Base-by-base conservation (phyloP, 2,888 invertebrate species). In the Laspeyria flexula region DNA sequence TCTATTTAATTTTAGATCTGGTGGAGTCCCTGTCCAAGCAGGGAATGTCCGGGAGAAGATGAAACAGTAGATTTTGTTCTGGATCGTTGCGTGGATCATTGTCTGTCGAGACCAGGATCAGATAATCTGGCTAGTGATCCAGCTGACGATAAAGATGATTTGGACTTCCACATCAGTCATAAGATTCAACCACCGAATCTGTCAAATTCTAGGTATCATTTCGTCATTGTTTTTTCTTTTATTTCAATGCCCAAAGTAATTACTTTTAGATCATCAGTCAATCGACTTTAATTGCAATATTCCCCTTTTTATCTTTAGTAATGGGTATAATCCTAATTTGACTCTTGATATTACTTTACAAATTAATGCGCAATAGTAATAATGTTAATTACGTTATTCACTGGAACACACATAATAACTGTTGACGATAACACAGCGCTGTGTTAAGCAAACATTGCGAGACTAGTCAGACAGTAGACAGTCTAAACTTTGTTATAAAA, bases 21-120 rank as follows among this genome's bases (percentile, higher is more conserved):
- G 96, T 96, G 96, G 96, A 96, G 96, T 74, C 96, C 96, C 0
- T 96, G 96, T 73, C 95, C 96, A 0, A 96, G 96, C 69, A 92
- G 96, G 56, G 96, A 96, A 83, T 96, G 96, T 77, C 96, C 96
- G 0, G 95, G 95, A 67, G 95, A 95, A 60, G 94, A 95, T 59
- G 95, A 95, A 66, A 95, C 95, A 71, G 88, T 96, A 21, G 95
- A 96, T 76, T 93, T 96, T 73, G 95, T 96, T 11, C 88, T 96
- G 25, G 95, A 95, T 69, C 93, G 94, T 65, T 96, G 96, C 73
- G 93, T 95, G 7, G 96, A 96, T 82, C 95, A 96, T 81, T 96
- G 96, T 75, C 81, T 95, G 53, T 90, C 85, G 1, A 86, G 80
- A 60, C 87, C 51, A 27, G 42, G 90, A 1, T 83, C 85, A 2